Percentiles rank a stretch among this genome's conserved stretches.
Conservation (phyloP, 2,113 vertebrate genomes). For the Platanista minor region DNA sequence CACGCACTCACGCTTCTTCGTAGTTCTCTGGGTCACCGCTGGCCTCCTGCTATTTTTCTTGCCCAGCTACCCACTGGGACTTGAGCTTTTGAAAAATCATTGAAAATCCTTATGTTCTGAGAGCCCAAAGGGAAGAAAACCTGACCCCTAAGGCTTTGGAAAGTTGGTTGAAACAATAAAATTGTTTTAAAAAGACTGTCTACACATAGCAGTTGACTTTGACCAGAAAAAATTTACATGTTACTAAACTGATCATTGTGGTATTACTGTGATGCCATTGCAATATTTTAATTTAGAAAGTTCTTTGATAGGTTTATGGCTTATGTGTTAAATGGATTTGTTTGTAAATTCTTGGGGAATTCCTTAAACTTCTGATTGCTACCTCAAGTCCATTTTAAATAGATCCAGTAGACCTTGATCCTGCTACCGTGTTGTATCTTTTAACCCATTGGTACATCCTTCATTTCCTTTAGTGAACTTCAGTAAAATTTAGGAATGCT, state of each 20-base stretch:
- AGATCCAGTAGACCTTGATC: neutral
- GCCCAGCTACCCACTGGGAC: neutral
- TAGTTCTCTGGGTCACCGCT: neutral
- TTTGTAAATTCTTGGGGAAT: neutral
- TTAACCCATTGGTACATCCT: neutral
- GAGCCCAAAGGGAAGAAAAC: neutral
- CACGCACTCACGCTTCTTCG: neutral
- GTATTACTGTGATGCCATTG: neutral
- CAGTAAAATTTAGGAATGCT: neutral
- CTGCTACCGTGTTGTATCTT: neutral
- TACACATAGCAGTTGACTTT: neutral
- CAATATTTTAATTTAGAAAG: constrained; percentile 10
- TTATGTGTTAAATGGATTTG: neutral
- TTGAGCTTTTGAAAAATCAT: neutral
- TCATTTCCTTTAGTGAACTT: neutral
- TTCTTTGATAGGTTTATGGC: neutral
- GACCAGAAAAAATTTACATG: neutral
- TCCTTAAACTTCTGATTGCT: constrained; percentile 10
- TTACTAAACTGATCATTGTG: neutral
- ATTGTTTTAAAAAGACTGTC: neutral
- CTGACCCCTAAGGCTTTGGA: neutral
- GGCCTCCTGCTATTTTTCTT: neutral
- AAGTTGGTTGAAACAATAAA: neutral
- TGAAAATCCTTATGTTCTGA: neutral
- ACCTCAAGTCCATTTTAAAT: neutral